Evolutionary conservation across 1,140 invertebrate species (phyloP).

Genomic region (Homalodisca vitripennis): DNA sequence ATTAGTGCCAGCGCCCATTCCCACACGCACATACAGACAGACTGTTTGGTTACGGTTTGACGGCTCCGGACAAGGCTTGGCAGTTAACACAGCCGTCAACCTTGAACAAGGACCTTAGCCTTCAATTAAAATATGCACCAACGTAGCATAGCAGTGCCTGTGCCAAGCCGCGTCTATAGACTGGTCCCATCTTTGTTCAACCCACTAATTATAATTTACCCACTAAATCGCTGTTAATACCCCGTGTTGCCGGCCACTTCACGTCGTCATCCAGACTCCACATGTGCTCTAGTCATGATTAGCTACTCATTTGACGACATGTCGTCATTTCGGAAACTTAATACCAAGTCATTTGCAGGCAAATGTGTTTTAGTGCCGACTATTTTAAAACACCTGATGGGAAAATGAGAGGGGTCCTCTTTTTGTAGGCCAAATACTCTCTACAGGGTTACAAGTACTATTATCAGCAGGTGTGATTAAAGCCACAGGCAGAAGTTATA

Average conservation of each 20-base stretch:
- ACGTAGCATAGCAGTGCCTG: no score
- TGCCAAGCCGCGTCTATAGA: background rate
- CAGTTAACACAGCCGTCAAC: background rate
- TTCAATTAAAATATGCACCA: constrained; percentile 24
- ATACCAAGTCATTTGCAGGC: background rate
- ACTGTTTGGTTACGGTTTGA: constrained; percentile 16
- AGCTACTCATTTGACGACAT: background rate
- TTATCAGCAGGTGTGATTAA: no score
- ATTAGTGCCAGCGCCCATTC: no score
- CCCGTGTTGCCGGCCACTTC: no score
- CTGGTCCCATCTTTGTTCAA: background rate
- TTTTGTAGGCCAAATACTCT: no score
- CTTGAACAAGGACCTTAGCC: constrained; percentile 19
- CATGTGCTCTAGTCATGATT: no score
- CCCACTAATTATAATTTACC: constrained; percentile 10
- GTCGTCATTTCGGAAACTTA: background rate
- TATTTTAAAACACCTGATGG: no score
- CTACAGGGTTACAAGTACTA: no score
- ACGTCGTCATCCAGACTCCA: no score
- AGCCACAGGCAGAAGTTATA: no score
- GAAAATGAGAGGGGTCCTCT: no score
- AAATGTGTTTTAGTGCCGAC: background rate
- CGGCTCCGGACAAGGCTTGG: background rate
- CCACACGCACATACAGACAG: background rate
- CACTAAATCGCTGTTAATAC: background rate